These are phyloP conservation scores for Phenganax stokvisi DNA, from an alignment of 92 coral and sea anemone species.

Conservation along the genomic window DNA sequence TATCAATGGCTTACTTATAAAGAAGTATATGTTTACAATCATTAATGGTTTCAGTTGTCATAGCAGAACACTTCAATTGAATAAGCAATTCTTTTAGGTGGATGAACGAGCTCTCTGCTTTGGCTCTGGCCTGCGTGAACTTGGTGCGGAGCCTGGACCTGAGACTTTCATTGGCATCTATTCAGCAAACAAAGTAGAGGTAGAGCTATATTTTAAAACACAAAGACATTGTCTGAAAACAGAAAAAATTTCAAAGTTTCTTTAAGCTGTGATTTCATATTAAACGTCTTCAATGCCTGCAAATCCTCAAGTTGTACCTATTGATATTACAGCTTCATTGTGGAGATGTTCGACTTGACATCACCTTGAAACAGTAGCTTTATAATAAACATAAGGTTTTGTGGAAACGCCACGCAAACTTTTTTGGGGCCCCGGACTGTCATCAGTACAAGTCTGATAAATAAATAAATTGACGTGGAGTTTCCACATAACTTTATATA, in stretches of 20 bases:
- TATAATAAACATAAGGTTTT: too few species aligned
- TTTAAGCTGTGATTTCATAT: background rate
- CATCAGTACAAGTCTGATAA: too few species aligned
- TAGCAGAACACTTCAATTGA: background rate
- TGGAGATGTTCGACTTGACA: too few species aligned
- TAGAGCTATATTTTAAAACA: constrained; percentile 11
- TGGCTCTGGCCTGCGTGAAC: constrained; percentile 81
- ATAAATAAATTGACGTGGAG: too few species aligned
- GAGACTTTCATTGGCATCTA: constrained; percentile 78
- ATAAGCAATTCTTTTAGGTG: constrained; percentile 45
- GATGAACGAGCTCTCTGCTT: constrained; percentile 60
- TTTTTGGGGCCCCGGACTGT: too few species aligned
- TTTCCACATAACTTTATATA: too few species aligned
- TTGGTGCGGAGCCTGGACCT: constrained; percentile 52
- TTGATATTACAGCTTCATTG: too few species aligned
- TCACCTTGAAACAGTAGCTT: too few species aligned
- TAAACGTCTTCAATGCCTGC: background rate
- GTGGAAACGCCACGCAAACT: too few species aligned
- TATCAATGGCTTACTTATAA: constrained; percentile 86
- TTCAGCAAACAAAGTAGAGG: constrained; percentile 90
- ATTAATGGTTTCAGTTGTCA: background rate
- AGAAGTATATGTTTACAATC: constrained; percentile 48
- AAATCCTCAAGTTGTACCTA: too few species aligned
- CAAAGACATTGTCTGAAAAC: background rate
- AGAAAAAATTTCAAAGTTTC: background rate